Percentiles rank a stretch among this genome's conserved stretches.
Evolutionary conservation across 2,797 vertebrate species (phyloP).

Genomic region (Danionella dracula): DNA sequence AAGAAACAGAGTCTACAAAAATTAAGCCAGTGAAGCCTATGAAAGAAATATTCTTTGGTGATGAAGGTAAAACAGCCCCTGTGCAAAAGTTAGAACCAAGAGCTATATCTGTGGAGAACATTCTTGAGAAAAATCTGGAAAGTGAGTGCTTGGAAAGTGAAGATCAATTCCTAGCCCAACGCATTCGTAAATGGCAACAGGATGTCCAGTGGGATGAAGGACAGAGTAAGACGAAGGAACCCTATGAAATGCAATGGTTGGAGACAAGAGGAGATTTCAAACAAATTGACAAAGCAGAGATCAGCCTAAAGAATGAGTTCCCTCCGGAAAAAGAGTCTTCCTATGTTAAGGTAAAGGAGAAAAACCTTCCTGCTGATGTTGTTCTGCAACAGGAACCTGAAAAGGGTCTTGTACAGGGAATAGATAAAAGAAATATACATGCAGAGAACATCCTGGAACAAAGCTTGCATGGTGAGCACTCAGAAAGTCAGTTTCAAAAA

Average conservation of each 20-base stretch:
- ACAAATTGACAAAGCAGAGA: slow-evolving; percentile 33
- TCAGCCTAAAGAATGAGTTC: slow-evolving; percentile 25
- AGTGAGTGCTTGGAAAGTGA: slow-evolving; percentile 60
- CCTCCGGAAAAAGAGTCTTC: slow-evolving; percentile 28
- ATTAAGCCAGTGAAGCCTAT: slow-evolving; percentile 35
- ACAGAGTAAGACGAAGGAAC: slow-evolving; percentile 35
- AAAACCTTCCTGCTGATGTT: slow-evolving; percentile 42
- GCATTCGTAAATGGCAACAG: slow-evolving; percentile 66
- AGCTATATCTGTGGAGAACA: slow-evolving; percentile 52
- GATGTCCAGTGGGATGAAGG: slow-evolving; percentile 46
- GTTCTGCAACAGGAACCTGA: slow-evolving; percentile 14
- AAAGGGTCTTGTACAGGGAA: slow-evolving; percentile 29
- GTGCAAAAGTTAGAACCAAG: slow-evolving; percentile 39
- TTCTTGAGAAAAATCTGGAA: slow-evolving; percentile 61
- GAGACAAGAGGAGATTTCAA: slow-evolving; percentile 40
- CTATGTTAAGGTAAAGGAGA: slow-evolving; percentile 42
- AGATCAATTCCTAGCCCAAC: slow-evolving; percentile 61
- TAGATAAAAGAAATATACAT: slow-evolving; percentile 38
- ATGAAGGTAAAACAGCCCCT: slow-evolving; percentile 32
- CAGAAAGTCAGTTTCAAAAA: slow-evolving; percentile 61
- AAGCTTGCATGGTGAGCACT: slow-evolving; percentile 55
- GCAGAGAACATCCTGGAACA: slow-evolving; percentile 58
- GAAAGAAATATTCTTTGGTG: slow-evolving; percentile 44
- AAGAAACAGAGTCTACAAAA: slow-evolving; percentile 40
- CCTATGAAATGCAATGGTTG: slow-evolving; percentile 43